A percentile compares a stretch with the other conserved stretches of the same genome.
phyloP scores from a whole-genome alignment of 2,113 vertebrate species.

The Ceyx margarethae region DNA sequence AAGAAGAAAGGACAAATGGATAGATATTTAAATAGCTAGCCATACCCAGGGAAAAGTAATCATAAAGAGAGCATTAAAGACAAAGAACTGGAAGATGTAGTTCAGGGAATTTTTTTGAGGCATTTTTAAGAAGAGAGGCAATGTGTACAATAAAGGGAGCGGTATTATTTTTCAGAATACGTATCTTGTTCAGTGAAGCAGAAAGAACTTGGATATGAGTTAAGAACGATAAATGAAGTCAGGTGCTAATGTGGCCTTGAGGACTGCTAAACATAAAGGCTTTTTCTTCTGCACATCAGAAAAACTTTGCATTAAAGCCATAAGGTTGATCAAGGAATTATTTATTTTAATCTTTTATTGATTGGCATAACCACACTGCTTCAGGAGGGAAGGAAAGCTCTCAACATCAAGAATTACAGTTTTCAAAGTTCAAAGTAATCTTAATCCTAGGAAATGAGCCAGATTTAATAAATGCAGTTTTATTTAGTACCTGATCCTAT shows the following conservation, averaged over 20 bases:
- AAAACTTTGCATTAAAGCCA: not conserved
- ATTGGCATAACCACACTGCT: slow-evolving; percentile 38
- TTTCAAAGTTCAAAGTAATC: slow-evolving; percentile 60
- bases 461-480: slow-evolving; percentile 62
- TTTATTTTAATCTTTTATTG: slow-evolving; percentile 61
- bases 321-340: slow-evolving; percentile 52
- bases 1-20: not conserved
- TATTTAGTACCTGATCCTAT: not conserved
- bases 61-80: not conserved
- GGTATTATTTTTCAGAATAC: not conserved
- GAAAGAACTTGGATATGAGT: not conserved
- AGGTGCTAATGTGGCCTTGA: not conserved
- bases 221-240: not conserved
- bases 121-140: not conserved
- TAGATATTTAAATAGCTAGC: not conserved
- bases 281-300: slow-evolving; percentile 1
- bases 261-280: not conserved
- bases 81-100: not conserved
- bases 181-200: slow-evolving; percentile 1
- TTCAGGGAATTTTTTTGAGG: not conserved
- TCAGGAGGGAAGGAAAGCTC: slow-evolving; percentile 44
- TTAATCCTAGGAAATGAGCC: slow-evolving; percentile 64
- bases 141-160: not conserved
- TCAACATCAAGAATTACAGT: slow-evolving; percentile 64
- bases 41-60: not conserved